These are phyloP conservation scores for Pterophyllum scalare DNA, from an alignment of 2,113 vertebrate genomes.

Conservation along the genomic window DNA sequence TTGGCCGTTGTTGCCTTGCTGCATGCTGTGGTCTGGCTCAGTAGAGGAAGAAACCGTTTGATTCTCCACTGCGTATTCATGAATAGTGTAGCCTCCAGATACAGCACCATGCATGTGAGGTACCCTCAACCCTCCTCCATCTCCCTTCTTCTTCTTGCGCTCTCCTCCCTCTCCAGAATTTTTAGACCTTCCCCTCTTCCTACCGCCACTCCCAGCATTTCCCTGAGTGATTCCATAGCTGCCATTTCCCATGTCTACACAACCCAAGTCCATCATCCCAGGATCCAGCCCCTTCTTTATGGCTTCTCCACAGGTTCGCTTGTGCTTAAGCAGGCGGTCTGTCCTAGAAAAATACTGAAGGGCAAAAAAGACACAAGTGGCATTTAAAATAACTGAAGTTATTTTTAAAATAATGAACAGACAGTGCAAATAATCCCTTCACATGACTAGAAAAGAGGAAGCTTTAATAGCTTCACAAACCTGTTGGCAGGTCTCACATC, in stretches of 20 bases:
- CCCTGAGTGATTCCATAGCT: slow-evolving; percentile 91
- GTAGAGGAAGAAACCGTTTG: slow-evolving; percentile 86
- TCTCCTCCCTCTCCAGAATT: slow-evolving; percentile 85
- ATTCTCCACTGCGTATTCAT: slow-evolving; percentile 89
- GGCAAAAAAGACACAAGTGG: slow-evolving; percentile 11
- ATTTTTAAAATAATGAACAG: not conserved
- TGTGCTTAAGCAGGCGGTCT: slow-evolving; percentile 98
- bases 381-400: not conserved
- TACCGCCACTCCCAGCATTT: slow-evolving; percentile 86
- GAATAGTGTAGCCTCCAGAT: slow-evolving; percentile 81
- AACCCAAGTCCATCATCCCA: slow-evolving; percentile 84
- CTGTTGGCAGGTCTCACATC: slow-evolving; percentile 99
- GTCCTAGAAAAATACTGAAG: slow-evolving; percentile 97
- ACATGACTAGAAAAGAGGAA: not conserved
- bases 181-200: slow-evolving; percentile 93
- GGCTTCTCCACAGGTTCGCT: slow-evolving; percentile 96
- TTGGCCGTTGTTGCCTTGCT: slow-evolving; percentile 86
- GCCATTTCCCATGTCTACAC: slow-evolving; percentile 87
- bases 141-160: slow-evolving; percentile 87
- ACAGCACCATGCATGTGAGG: slow-evolving; percentile 72
- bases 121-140: slow-evolving; percentile 37
- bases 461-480: slow-evolving; percentile 55
- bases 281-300: slow-evolving; percentile 91
- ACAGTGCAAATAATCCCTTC: not conserved
- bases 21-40: slow-evolving; percentile 86